Evolutionary conservation across 2,797 vertebrate species (phyloP).

Genomic region (Pseudochromis fuscus): DNA sequence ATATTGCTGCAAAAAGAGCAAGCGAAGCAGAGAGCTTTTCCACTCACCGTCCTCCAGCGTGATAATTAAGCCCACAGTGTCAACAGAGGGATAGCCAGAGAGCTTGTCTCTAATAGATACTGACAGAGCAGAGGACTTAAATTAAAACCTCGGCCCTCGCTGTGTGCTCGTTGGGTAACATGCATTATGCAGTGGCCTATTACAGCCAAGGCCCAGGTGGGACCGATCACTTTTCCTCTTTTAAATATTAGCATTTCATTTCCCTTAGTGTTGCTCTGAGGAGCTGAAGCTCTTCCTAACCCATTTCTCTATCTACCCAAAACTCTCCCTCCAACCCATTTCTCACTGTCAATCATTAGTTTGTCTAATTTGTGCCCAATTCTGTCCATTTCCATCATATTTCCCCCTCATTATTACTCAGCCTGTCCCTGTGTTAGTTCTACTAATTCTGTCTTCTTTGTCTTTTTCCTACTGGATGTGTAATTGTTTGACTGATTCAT

Average conservation of each 20-base stretch:
- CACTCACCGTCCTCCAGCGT: conserved; percentile 35
- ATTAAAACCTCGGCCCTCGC: conserved; percentile 82
- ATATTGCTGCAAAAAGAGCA: conserved; percentile 40
- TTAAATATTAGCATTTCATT: conserved; percentile 74
- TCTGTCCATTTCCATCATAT: conserved; percentile 15
- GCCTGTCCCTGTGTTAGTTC: not conserved
- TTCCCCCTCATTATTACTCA: conserved; percentile 17
- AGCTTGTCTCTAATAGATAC: conserved; percentile 77
- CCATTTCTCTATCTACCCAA: conserved; percentile 19
- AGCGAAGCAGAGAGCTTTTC: conserved; percentile 52
- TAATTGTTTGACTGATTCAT: conserved; percentile 24
- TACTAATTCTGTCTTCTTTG: conserved; percentile 14
- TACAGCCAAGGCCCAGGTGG: conserved; percentile 67
- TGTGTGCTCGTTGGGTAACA: conserved; percentile 74
- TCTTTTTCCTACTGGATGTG: conserved; percentile 6
- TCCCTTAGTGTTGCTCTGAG: conserved; percentile 43
- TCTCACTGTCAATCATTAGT: conserved; percentile 36
- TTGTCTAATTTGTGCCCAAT: conserved; percentile 23
- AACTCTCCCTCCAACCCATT: conserved; percentile 15
- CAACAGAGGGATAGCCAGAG: conserved; percentile 47
- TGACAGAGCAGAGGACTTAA: conserved; percentile 81
- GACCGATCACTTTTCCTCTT: conserved; percentile 57
- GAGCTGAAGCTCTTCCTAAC: conserved; percentile 31
- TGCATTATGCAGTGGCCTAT: conserved; percentile 75
- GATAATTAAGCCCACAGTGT: conserved; percentile 63